These are phyloP conservation scores for Mythimna loreyi DNA, from an alignment of 2,888 invertebrate species.

Conservation along the genomic window DNA sequence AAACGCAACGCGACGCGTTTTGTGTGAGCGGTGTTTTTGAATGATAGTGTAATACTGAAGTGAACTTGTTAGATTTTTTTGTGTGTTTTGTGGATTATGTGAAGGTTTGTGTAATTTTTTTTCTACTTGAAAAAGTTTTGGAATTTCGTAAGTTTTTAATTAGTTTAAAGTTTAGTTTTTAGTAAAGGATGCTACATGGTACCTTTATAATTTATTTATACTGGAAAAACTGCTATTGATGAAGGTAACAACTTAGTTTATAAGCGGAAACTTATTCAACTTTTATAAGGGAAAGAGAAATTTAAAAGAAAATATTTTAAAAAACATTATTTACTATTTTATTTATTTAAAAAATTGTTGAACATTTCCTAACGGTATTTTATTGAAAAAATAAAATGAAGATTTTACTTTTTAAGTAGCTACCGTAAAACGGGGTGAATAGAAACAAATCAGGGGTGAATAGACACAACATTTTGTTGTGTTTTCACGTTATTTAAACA, in stretches of 20 bases:
- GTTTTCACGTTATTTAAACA: too few relatives aligned
- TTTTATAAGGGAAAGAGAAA: constrained; percentile 49
- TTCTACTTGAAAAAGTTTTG: constrained; percentile 31
- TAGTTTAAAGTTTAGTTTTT: constrained; percentile 26
- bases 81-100: constrained; percentile 71
- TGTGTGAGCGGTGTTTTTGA: constrained; percentile 56
- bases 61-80: constrained; percentile 62
- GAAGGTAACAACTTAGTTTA: constrained; percentile 66
- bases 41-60: constrained; percentile 57
- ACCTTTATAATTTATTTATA: constrained; percentile 35
- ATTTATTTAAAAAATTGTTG: too few relatives aligned
- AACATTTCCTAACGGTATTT: too few relatives aligned
- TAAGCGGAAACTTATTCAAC: constrained; percentile 62
- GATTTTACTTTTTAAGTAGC: too few relatives aligned
- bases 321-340: too few relatives aligned
- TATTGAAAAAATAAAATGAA: too few relatives aligned
- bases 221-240: constrained; percentile 69
- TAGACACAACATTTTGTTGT: too few relatives aligned
- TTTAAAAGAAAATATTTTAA: too few relatives aligned
- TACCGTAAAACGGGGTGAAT: too few relatives aligned
- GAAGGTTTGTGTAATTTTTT: constrained; percentile 72
- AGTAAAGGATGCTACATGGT: constrained; percentile 58
- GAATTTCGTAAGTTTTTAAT: constrained; percentile 42
- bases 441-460: too few relatives aligned
- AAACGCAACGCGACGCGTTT: constrained; percentile 69